A percentile compares a stretch with the other conserved stretches of the same genome.
phyloP scores from a whole-genome alignment of 2,888 invertebrate species.

The Chymomyza fuscimana region DNA sequence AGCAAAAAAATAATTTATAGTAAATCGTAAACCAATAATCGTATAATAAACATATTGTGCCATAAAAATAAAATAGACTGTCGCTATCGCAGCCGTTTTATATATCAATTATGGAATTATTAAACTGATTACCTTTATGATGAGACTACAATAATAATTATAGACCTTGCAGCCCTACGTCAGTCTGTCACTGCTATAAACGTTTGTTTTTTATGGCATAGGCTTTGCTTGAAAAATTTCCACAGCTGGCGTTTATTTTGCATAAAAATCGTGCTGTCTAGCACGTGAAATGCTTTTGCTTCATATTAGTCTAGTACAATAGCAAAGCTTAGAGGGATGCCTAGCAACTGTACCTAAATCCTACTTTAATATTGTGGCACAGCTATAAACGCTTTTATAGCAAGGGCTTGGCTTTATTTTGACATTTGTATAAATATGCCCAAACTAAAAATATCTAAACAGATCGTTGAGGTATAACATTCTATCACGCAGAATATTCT shows the following conservation, averaged over 20 bases:
- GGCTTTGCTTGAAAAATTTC: constrained; percentile 39
- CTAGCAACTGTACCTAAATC: too few relatives aligned
- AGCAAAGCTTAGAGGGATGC: too few relatives aligned
- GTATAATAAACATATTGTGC: background rate
- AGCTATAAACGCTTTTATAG: too few relatives aligned
- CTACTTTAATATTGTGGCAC: too few relatives aligned
- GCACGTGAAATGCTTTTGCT: background rate
- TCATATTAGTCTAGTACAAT: background rate
- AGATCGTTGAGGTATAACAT: too few relatives aligned
- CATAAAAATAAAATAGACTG: background rate
- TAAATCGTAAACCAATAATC: background rate
- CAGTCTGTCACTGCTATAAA: constrained; percentile 35
- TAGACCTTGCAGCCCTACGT: constrained; percentile 26
- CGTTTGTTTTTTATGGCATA: constrained; percentile 23
- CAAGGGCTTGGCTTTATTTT: too few relatives aligned
- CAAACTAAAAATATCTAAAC: too few relatives aligned
- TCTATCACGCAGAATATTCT: too few relatives aligned
- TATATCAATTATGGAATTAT: background rate
- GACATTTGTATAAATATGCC: too few relatives aligned
- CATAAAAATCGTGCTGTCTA: background rate
- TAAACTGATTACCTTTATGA: background rate
- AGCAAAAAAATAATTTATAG: background rate
- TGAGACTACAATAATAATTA: background rate
- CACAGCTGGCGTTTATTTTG: constrained; percentile 20
- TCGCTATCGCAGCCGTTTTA: background rate